Conservation (phyloP, 2,888 invertebrate species). For the Drosophila histrio region DNA sequence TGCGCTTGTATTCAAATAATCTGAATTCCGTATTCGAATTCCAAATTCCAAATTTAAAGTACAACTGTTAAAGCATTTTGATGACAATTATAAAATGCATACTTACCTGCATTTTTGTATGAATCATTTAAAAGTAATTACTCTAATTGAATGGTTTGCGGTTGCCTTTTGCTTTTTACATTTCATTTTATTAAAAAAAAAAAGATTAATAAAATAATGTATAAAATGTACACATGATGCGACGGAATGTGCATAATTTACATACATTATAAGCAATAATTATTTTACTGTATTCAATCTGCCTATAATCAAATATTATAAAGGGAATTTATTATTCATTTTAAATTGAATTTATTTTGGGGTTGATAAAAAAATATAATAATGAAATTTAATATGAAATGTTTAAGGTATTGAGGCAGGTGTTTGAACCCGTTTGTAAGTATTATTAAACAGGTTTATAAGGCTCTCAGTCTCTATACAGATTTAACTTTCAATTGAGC, state of each 20-base stretch:
- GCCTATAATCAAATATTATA: constrained; percentile 11
- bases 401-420: not conserved
- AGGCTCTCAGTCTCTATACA: not conserved
- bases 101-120: constrained; percentile 12
- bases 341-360: not conserved
- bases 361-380: constrained; percentile 7
- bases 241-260: constrained; percentile 19
- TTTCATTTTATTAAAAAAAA: constrained; percentile 8
- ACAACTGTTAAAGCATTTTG: constrained; percentile 4
- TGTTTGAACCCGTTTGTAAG: not conserved
- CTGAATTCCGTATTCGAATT: not conserved
- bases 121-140: constrained; percentile 33
- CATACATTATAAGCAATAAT: constrained; percentile 15
- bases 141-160: constrained; percentile 44
- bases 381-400: not conserved
- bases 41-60: not conserved
- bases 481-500: not conserved
- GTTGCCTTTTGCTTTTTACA: constrained; percentile 30
- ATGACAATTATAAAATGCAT: constrained; percentile 1
- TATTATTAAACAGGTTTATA: not conserved
- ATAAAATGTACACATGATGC: not conserved
- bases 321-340: not conserved
- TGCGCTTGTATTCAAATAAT: constrained; percentile 26
- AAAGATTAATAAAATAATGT: not conserved
- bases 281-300: constrained; percentile 23